Evolutionary conservation across 2,888 invertebrate species (phyloP).

Genomic region (Pseudoips prasinana): DNA sequence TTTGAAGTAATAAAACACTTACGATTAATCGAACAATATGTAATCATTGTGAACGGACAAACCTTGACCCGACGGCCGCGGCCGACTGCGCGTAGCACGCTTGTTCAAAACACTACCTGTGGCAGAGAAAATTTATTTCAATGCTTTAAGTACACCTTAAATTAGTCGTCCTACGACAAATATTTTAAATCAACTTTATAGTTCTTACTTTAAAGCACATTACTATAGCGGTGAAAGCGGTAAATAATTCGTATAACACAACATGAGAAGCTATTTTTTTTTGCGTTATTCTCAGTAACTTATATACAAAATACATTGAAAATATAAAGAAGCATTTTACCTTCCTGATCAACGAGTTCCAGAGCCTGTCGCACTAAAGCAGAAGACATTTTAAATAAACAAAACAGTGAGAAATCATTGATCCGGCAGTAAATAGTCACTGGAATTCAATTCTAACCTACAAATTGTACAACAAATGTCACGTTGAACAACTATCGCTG

Average conservation of each 20-base stretch:
- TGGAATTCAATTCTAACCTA: conserved; percentile 38
- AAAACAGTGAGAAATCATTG: conserved; percentile 46
- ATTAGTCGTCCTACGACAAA: no score
- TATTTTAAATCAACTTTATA: no score
- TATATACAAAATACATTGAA: no score
- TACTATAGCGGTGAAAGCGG: no score
- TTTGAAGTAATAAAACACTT: no score
- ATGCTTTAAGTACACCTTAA: background rate
- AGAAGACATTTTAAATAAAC: conserved; percentile 76
- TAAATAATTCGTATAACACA: no score
- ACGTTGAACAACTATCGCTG: no score
- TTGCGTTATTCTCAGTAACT: no score
- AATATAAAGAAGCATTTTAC: conserved; percentile 40
- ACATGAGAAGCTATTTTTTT: no score
- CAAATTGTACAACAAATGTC: conserved; percentile 9
- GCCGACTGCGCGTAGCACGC: conserved; percentile 48
- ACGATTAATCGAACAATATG: background rate
- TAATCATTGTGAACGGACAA: conserved; percentile 12
- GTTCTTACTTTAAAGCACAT: no score
- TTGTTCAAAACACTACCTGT: conserved; percentile 56
- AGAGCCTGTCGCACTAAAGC: conserved; percentile 80
- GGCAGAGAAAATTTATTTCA: conserved; percentile 24
- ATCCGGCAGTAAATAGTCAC: conserved; percentile 26
- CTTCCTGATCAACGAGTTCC: conserved; percentile 76
- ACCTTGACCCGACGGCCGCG: conserved; percentile 60